These are phyloP conservation scores for Microctenopoma lineatum DNA, from an alignment of 2,797 vertebrate species.

Conservation along the genomic window DNA sequence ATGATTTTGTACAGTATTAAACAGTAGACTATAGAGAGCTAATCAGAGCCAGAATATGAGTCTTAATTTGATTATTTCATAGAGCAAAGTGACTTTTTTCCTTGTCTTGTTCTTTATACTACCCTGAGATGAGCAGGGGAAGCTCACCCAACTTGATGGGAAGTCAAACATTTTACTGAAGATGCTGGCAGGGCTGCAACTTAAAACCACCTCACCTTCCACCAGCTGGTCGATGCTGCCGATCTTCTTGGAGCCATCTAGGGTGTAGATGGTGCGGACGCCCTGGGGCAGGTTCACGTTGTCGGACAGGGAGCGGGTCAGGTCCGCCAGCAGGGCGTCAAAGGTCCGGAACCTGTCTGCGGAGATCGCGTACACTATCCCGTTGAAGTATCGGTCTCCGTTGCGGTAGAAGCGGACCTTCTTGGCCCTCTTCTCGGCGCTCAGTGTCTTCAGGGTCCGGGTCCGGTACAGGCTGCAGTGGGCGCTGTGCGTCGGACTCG, in stretches of 20 bases:
- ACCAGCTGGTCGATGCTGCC: constrained; percentile 88
- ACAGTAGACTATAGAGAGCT: constrained; percentile 37
- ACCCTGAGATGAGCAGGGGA: neutral
- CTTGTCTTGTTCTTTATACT: neutral
- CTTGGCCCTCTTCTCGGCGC: constrained; percentile 94
- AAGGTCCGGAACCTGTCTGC: constrained; percentile 94
- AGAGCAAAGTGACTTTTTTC: neutral
- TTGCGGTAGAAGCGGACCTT: constrained; percentile 99
- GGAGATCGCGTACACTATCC: constrained; percentile 96
- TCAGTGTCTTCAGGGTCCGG: constrained; percentile 94
- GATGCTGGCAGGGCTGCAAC: neutral
- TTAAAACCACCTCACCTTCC: constrained; percentile 85
- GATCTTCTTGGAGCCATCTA: constrained; percentile 92
- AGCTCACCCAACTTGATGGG: constrained; percentile 29
- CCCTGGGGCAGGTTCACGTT: constrained; percentile 97
- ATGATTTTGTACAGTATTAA: neutral
- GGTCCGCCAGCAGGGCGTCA: constrained; percentile 94
- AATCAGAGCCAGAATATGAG: constrained; percentile 36
- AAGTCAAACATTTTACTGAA: neutral
- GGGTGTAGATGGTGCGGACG: constrained; percentile 94
- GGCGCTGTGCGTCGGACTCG: constrained; percentile 95
- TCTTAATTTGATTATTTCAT: neutral
- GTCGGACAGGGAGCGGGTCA: constrained; percentile 96
- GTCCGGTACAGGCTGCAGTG: constrained; percentile 97
- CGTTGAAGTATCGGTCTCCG: constrained; percentile 97